Base-by-base conservation (phyloP, 1,140 invertebrate species). In the Saccostrea cuccullata region DNA sequence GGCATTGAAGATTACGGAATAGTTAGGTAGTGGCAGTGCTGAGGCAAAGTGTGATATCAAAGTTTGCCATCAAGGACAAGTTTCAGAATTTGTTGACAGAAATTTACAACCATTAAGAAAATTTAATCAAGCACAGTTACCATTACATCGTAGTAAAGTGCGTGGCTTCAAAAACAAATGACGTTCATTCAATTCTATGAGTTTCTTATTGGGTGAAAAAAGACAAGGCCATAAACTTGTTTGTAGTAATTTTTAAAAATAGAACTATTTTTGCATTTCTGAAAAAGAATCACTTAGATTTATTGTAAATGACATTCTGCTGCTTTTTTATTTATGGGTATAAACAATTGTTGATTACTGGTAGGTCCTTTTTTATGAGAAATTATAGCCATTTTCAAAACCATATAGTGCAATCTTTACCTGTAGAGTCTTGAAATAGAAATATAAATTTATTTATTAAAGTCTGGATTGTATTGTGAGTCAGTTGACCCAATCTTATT, bases 101-200 rank as follows among this genome's bases (percentile, higher is more conserved):
- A 17, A 30, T 77, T 77, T 77, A 77, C 70, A 77, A 30, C 70
- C 26, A 77, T 77, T 77, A 77, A 77, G 70, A 77, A 77, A 77
- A 77, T 36, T 77, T 30, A 77, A 77, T 77, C 70, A 77, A 17
- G 70, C 70, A 77, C 70, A 30, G 23, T 77, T 12, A 36, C 15
- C 26, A 36, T 11, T 13, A 77, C 26, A 1, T 77, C 26, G 23
- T 30, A 77, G 70, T 77, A 13, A 77, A 77, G 30, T 30, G 26
- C 13, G 13, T 30, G 13, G 23, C 9, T 30, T 77, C 13, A 30
- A 13, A 77, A 30, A 36, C 70, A 77, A 15, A 15, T 64, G 70
- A 30, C 26, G 26, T 36, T 36, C 26, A 77, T 77, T 77, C 30
- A 77, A 36, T 30, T 77, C 15, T 77, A 36, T 30, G 70, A 77